These are phyloP conservation scores for Burhinus bistriatus DNA, from an alignment of 2,113 vertebrate species.

Conservation along the genomic window DNA sequence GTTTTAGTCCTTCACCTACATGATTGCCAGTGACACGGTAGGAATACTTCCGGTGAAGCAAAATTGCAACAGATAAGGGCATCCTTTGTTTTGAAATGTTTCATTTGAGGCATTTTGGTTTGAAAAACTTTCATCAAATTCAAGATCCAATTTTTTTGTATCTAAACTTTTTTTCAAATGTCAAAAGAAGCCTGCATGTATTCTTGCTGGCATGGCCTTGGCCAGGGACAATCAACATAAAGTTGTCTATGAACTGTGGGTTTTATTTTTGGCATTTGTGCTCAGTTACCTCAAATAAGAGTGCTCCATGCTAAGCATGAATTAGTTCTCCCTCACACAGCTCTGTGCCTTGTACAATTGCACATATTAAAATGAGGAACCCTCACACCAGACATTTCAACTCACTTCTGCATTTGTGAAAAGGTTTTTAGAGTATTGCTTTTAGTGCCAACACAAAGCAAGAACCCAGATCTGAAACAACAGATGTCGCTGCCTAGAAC, in stretches of 20 bases:
- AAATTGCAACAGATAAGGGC: background rate
- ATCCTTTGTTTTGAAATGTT: background rate
- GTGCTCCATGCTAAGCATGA: background rate
- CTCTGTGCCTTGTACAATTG: background rate
- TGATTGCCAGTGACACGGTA: fast-evolving
- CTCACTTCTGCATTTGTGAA: background rate
- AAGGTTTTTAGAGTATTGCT: background rate
- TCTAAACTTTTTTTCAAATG: background rate
- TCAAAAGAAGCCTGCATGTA: background rate
- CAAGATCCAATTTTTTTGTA: background rate
- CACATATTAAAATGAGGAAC: background rate
- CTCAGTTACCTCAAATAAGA: background rate
- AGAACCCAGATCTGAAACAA: background rate
- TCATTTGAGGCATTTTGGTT: background rate
- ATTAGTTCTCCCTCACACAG: background rate
- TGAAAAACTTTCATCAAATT: background rate
- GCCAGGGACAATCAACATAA: background rate
- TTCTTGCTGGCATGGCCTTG: background rate
- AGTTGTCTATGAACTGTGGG: background rate
- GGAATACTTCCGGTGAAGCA: background rate
- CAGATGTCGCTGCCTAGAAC: background rate
- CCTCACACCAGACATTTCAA: background rate
- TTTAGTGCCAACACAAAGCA: background rate
- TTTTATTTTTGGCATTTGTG: background rate
- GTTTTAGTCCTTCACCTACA: background rate